These are phyloP conservation scores for Gastrophysa polygoni DNA, from an alignment of 2,888 invertebrate species.

Conservation along the genomic window DNA sequence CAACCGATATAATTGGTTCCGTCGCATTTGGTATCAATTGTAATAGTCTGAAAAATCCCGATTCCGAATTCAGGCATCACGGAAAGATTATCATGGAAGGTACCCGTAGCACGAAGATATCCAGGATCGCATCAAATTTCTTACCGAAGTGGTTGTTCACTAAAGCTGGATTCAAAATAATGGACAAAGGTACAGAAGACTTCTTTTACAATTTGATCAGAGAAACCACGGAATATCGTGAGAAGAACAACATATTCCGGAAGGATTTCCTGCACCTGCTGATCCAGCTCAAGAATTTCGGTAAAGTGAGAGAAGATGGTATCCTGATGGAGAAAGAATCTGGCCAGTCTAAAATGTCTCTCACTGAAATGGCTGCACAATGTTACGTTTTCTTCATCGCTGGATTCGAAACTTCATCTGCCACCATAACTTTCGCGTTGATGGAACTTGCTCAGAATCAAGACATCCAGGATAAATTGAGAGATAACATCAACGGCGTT, in stretches of 20 bases:
- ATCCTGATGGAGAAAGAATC: conserved; percentile 33
- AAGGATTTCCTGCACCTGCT: conserved; percentile 65
- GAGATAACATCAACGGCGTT: conserved; percentile 36
- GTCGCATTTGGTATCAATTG: conserved; percentile 66
- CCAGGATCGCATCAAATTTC: conserved; percentile 15
- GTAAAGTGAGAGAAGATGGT: conserved; percentile 53
- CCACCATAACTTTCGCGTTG: conserved; percentile 42
- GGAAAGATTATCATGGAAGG: conserved; percentile 36
- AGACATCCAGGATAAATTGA: conserved; percentile 40
- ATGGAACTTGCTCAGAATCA: conserved; percentile 39
- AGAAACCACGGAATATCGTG: conserved; percentile 58
- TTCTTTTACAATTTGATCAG: conserved; percentile 59
- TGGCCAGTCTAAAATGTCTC: conserved; percentile 2
- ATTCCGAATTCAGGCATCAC: conserved; percentile 56
- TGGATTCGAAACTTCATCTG: conserved; percentile 44
- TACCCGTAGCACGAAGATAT: conserved; percentile 24
- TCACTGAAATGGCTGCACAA: conserved; percentile 32
- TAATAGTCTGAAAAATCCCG: conserved; percentile 61
- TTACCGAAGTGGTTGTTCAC: conserved; percentile 34
- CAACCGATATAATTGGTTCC: conserved; percentile 65
- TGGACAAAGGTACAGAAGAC: conserved; percentile 42
- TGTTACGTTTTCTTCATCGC: conserved; percentile 42
- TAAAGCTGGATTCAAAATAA: conserved; percentile 38
- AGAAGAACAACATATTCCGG: conserved; percentile 56
- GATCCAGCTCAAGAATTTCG: conserved; percentile 56